Evolutionary conservation across 2,113 vertebrate genomes (phyloP).

Genomic region (Onychorhynchus coronatus): DNA sequence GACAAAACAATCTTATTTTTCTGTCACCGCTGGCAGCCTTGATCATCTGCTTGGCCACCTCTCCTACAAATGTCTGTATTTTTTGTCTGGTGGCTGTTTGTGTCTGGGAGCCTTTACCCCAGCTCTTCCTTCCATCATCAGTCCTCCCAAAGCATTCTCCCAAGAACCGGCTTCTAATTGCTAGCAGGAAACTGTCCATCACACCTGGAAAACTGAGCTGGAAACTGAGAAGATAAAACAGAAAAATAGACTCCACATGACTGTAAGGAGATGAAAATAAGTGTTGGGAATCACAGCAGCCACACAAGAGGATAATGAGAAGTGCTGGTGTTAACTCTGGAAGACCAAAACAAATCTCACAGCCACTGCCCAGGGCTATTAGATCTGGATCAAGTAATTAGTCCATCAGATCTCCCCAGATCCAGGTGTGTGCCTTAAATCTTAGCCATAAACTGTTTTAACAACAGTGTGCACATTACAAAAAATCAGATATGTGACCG

Average conservation of each 20-base stretch:
- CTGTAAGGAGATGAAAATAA: neutral
- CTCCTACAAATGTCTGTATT: neutral
- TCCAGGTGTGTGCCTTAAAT: neutral
- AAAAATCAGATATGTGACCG: neutral
- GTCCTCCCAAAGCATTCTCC: neutral
- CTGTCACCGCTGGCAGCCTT: neutral
- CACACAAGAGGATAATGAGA: neutral
- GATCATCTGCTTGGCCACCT: neutral
- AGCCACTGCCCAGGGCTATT: neutral
- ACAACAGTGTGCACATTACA: neutral
- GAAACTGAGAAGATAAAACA: neutral
- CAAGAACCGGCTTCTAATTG: neutral
- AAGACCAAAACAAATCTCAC: neutral
- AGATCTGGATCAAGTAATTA: neutral
- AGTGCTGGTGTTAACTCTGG: neutral
- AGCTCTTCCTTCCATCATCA: neutral
- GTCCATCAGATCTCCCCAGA: neutral
- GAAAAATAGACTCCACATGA: rapidly evolving
- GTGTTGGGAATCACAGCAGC: neutral
- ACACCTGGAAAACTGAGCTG: neutral
- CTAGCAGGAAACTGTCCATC: neutral
- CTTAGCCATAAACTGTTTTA: neutral
- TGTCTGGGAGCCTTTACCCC: neutral
- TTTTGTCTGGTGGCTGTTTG: neutral
- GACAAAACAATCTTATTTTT: neutral